A percentile compares a stretch with the other conserved stretches of the same genome.
These are phyloP conservation scores for Aquatica leii DNA, from an alignment of 2,888 invertebrate species.

Conservation along the genomic window DNA sequence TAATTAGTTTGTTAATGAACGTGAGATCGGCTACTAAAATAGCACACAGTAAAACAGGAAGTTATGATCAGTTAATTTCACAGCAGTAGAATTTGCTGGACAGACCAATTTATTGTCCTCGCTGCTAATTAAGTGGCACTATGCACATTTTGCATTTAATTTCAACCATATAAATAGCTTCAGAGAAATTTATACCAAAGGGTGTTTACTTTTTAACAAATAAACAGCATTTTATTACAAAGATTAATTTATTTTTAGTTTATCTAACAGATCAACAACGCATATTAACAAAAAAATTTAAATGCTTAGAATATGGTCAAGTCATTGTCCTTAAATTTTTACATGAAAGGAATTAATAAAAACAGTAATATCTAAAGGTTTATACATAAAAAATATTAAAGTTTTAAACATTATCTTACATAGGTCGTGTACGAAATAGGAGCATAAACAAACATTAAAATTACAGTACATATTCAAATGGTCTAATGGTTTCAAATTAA, in stretches of 20 bases:
- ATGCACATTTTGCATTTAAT: conserved; percentile 44
- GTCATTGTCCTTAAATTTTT: conserved; percentile 29
- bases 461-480: conserved; percentile 31
- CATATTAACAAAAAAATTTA: conserved; percentile 51
- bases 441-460: conserved; percentile 36
- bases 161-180: conserved; percentile 33
- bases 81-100: conserved; percentile 48
- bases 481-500: conserved; percentile 13
- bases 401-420: conserved; percentile 35
- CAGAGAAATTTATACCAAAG: not conserved
- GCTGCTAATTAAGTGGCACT: conserved; percentile 48
- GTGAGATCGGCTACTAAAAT: conserved; percentile 51
- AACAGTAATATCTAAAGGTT: conserved; percentile 33
- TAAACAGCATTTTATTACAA: conserved; percentile 46
- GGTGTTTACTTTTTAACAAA: not conserved
- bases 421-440: conserved; percentile 30
- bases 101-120: conserved; percentile 50
- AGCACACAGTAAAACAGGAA: conserved; percentile 46
- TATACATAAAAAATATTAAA: conserved; percentile 32
- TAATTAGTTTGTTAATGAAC: conserved; percentile 41
- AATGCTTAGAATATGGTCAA: conserved; percentile 38
- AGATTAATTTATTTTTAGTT: conserved; percentile 53
- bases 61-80: conserved; percentile 55
- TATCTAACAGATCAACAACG: conserved; percentile 57
- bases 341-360: conserved; percentile 30